Evolutionary conservation across 2,888 invertebrate genomes (phyloP), one percentile per base, ranked within the genome.

Genomic region (Diarsia dahlii): DNA sequence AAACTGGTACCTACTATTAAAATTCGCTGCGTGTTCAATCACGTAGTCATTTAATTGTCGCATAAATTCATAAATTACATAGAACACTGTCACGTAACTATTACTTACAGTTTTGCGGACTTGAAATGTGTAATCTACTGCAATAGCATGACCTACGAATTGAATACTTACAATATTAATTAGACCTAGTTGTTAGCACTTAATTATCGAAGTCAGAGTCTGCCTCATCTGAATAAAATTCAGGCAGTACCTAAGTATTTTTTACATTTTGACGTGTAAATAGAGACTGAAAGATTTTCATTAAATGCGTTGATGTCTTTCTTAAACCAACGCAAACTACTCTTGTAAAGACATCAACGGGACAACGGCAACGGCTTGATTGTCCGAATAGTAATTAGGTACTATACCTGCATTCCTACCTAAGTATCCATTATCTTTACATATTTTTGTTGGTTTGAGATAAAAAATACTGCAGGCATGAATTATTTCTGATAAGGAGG

Each of bases 271-370:
- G 18, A 28, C 3, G 28, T 62, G n/a, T 50, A 20, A 28, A 23
- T 50, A 34, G 28, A 23, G 23, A 64, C 45, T 50, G 15, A 39
- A 52, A 82, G 52, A 76, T 76, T 82, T 76, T 60, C 39, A 67
- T 54, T 15, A 65, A 78, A 81, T 87, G 92, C 95, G 95, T 95
- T 94, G 93, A 95, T 90, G 92, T 95, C 95, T 95, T 93, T 93
- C 89, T 86, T 69, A 87, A 92, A 89, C 86, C 65, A 84, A 85
- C 74, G 76, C 71, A 78, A 82, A 84, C 77, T 75, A 89, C 88
- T 88, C 86, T 91, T 89, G 70, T 87, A 94, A 95, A 95, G 94
- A 94, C 91, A 90, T 95, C 93, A 94, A 63, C 63, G 63, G 63
- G 45, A 15, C 63, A 63, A 94, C 94, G 94, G 71, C 62, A 63